Evolutionary conservation across 2,888 invertebrate genomes (phyloP), one percentile per base, ranked within the genome.

Genomic region (Acheta domesticus): DNA sequence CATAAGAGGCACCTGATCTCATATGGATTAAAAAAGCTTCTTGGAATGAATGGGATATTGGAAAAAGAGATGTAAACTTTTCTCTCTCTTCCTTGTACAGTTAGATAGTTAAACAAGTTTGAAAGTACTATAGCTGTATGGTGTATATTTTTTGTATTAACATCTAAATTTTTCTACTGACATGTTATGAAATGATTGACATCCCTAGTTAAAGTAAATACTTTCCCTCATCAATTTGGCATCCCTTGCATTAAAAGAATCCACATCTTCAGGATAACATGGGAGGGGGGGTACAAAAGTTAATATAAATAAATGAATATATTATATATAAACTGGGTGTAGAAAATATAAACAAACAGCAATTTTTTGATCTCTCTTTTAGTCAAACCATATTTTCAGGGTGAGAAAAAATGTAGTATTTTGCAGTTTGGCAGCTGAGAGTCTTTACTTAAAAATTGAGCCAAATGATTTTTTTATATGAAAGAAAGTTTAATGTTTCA

Each of bases 331-430:
- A 62, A 62, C n/a, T 62, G 62, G 62, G 62, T 62, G 62, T 62
- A 62, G 36, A 36, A 62, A 62, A 62, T 62, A 62, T 62, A 85
- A 87, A 86, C 87, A 89, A 88, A 90, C 90, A 90, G 91, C 91
- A 91, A 91, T 91, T 90, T 90, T 91, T 91, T 91, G 91, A 91
- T 91, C 91, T 91, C 91, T 91, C 89, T 91, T 90, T 91, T 91
- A 91, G 91, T 91, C 91, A 91, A 90, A 91, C 90, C 90, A 86
- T 85, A 80, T 83, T 85, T 85, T 85, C 85, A 84, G 84, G 85
- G 83, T 85, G 85, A 85, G 74, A 78, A 79, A 78, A 79, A 76
- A n/a, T 76, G 75, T 79, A 80, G 73, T 75, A 79, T 80, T 80
- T 81, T 81, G 74, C 80, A 81, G 76, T 78, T 80, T 73, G 81